These are phyloP conservation scores for Menidia beryllina DNA, from an alignment of 2,113 vertebrate species.

Conservation along the genomic window DNA sequence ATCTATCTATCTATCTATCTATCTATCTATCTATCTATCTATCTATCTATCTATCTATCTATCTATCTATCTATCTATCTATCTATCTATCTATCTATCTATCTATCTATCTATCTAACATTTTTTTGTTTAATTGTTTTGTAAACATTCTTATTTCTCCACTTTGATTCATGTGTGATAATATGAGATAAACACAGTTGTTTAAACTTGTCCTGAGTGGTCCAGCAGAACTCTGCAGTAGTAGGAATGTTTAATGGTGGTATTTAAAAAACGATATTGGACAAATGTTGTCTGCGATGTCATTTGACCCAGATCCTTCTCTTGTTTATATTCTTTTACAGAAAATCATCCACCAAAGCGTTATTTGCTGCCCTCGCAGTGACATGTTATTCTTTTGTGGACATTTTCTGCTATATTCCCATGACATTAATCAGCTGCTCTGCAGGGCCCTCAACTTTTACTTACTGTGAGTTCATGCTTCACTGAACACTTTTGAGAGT, in stretches of 20 bases:
- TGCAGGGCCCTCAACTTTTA: conserved; percentile 43
- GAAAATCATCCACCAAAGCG: conserved; percentile 15
- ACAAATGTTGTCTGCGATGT: neutral
- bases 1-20: too few species aligned
- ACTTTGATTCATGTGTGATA: too few species aligned
- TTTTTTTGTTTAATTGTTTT: too few species aligned
- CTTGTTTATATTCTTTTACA: conserved; percentile 47
- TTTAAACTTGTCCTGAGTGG: too few species aligned
- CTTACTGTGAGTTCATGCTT: conserved; percentile 24
- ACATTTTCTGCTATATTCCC: conserved; percentile 56
- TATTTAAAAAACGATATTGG: conserved; percentile 7
- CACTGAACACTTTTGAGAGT: conserved; percentile 25
- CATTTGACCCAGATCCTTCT: conserved; percentile 9
- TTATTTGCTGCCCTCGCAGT: conserved; percentile 23
- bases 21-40: too few species aligned
- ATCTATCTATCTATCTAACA: too few species aligned
- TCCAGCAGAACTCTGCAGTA: too few species aligned
- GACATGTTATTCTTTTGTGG: conserved; percentile 42
- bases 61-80: too few species aligned
- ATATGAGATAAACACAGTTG: too few species aligned
- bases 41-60: too few species aligned
- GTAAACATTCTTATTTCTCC: too few species aligned
- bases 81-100: too few species aligned
- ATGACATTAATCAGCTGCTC: conserved; percentile 57
- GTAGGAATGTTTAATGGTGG: neutral